Conservation (phyloP, 2,113 vertebrate species). For the Callithrix jacchus region DNA sequence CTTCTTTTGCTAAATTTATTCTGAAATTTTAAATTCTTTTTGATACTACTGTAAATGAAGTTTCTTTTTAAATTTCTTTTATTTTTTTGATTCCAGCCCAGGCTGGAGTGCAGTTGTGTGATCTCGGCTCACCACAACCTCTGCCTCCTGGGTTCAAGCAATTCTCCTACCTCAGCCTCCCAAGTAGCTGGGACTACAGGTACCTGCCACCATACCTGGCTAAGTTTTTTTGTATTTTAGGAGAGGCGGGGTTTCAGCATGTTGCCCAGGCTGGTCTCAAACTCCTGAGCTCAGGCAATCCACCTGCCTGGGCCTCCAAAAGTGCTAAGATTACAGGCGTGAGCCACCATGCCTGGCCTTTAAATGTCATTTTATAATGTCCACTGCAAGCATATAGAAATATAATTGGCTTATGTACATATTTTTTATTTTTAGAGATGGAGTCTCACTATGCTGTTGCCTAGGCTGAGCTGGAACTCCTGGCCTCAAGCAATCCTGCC, state of each 20-base stretch:
- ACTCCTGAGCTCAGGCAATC: neutral
- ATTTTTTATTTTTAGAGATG: neutral
- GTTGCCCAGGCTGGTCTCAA: neutral
- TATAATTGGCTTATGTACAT: neutral
- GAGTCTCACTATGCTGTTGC: neutral
- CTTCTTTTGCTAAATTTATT: neutral
- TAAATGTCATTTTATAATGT: neutral
- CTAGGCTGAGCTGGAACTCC: neutral
- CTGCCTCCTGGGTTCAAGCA: neutral
- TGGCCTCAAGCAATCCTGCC: neutral
- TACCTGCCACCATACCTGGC: neutral
- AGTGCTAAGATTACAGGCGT: neutral
- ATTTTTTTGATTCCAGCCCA: neutral
- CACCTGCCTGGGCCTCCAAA: neutral
- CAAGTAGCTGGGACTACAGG: neutral
- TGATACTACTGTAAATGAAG: neutral
- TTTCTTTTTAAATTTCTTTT: neutral
- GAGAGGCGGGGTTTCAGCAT: neutral
- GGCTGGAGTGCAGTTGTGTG: neutral
- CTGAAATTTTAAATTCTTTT: neutral
- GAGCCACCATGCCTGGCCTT: too few relatives aligned
- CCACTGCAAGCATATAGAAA: neutral
- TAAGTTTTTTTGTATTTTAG: neutral
- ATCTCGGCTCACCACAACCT: neutral
- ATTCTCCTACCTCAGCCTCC: neutral